phyloP scores from a whole-genome alignment of 1,140 invertebrate species.

The Heliconius himera region DNA sequence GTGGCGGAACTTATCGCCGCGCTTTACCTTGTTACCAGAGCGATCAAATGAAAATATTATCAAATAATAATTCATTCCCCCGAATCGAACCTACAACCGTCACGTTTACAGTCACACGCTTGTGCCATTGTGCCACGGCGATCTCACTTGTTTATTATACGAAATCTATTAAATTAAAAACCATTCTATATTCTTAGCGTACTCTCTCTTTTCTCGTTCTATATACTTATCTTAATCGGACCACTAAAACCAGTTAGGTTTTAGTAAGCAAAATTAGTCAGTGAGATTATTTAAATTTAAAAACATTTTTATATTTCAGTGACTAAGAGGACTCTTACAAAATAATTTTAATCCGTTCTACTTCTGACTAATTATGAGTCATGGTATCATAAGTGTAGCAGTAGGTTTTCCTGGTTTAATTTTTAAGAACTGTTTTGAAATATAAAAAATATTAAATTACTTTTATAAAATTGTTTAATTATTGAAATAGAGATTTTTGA shows the following conservation, averaged over 20 bases:
- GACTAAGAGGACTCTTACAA: slow-evolving; percentile 14
- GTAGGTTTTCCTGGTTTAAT: background rate
- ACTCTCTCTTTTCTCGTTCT: background rate
- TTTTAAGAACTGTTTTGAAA: background rate
- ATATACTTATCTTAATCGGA: background rate
- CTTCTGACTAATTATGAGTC: slow-evolving; percentile 6
- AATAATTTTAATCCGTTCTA: slow-evolving; percentile 8
- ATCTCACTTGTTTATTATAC: no score
- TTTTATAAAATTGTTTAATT: no score
- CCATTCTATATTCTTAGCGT: background rate
- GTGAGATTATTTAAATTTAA: background rate
- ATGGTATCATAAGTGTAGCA: background rate
- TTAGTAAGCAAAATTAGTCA: background rate
- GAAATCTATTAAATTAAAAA: background rate
- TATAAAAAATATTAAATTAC: no score
- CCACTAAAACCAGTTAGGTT: slow-evolving; percentile 11
- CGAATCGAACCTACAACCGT: no score
- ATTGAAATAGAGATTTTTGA: no score
- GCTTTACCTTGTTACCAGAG: no score
- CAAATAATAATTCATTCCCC: no score
- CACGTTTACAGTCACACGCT: no score
- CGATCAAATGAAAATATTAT: no score
- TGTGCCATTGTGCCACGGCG: no score
- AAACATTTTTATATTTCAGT: slow-evolving; percentile 2
- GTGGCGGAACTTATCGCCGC: no score